These are phyloP conservation scores for Girardinus metallicus DNA, from an alignment of 2,797 vertebrate genomes.

Conservation along the genomic window DNA sequence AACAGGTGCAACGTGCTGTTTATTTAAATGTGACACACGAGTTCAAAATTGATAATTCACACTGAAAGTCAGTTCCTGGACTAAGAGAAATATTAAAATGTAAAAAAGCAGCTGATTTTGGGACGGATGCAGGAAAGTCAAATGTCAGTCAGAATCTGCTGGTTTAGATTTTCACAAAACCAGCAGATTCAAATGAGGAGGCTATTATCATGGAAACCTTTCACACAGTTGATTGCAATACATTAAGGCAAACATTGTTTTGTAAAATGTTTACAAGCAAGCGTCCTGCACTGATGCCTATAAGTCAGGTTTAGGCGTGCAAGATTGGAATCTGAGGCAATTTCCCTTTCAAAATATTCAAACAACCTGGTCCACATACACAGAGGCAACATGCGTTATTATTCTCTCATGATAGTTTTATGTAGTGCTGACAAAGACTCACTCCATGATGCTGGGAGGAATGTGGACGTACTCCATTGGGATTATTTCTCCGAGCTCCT, in stretches of 20 bases:
- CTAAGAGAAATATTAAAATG: constrained; percentile 4
- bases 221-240: constrained; percentile 89
- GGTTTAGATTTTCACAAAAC: constrained; percentile 38
- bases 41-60: constrained; percentile 16
- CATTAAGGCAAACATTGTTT: constrained; percentile 79
- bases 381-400: neutral
- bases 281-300: too few species aligned
- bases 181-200: constrained; percentile 61
- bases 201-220: constrained; percentile 85
- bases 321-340: neutral
- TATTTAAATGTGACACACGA: neutral
- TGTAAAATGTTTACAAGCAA: too few species aligned
- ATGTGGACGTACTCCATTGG: constrained; percentile 93
- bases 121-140: constrained; percentile 35
- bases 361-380: neutral
- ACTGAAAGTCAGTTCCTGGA: constrained; percentile 16
- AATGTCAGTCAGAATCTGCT: constrained; percentile 41
- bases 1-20: neutral
- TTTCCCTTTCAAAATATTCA: neutral
- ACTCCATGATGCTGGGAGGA: constrained; percentile 91
- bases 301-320: neutral
- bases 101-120: constrained; percentile 3
- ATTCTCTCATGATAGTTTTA: neutral
- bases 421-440: constrained; percentile 65
- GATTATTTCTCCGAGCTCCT: constrained; percentile 88